These are phyloP conservation scores for Tetragonula carbonaria DNA, from an alignment of 2,888 invertebrate genomes.

Conservation along the genomic window DNA sequence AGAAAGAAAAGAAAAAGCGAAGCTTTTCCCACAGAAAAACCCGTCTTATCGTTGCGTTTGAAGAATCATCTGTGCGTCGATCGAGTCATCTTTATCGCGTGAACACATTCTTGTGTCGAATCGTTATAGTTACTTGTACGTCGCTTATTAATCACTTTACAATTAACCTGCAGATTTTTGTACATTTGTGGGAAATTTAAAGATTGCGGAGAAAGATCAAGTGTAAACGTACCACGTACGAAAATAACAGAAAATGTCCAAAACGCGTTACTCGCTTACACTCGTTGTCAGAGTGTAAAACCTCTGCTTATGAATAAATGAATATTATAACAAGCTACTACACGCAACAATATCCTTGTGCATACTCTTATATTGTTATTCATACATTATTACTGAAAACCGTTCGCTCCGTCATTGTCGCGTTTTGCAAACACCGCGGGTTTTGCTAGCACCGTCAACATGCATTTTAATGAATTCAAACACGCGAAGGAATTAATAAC, in stretches of 20 bases:
- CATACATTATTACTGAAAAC: neutral
- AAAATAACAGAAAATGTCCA: neutral
- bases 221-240: neutral
- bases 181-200: too few species aligned
- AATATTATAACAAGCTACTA: neutral
- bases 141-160: neutral
- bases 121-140: neutral
- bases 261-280: neutral
- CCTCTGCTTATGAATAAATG: too few species aligned
- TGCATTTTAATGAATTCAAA: neutral
- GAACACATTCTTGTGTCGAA: neutral
- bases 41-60: neutral
- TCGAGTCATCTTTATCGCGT: neutral
- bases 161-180: neutral
- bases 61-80: neutral
- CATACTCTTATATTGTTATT: neutral
- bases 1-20: neutral
- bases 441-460: neutral
- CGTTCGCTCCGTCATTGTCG: neutral
- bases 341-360: neutral
- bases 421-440: neutral
- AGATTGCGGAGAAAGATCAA: neutral
- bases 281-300: too few species aligned
- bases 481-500: neutral
- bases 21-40: neutral